Base-by-base conservation (phyloP, 2,113 vertebrate species). In the Euleptes europaea region DNA sequence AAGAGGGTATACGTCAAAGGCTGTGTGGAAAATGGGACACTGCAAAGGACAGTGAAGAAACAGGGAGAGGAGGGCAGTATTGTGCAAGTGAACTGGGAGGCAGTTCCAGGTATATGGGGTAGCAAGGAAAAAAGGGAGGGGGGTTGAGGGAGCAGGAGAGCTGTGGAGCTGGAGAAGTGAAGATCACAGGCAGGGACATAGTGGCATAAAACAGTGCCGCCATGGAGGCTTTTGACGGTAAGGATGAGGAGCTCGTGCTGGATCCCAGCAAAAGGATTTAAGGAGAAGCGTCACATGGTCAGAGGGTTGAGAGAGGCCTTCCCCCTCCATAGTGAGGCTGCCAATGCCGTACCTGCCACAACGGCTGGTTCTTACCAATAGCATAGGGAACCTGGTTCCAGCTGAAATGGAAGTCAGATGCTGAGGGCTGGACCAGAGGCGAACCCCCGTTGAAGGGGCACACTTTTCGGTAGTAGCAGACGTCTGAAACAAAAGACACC, bases 331-430 rank as follows among this genome's bases (percentile, higher is more conserved):
- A 47, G 23, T 14, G 26, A 4, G 5, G 28, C 15, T 5, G 70
- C 21, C 70, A 72, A 40, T n/a, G n/a, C 65, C 11, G 31, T 31
- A 23, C 54, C 54, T 67, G 66, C 66, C 66, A 33, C 66, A 35
- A 17, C 0, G 26, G 0, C 17, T 1, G 65, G 85, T 92, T 94
- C 98, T 95, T 97, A 99, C 99, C 99, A 57, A 99, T 98, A 6
- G 98, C 97, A 31, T 97, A 98, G 73, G 99, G 99, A 96, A 99
- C 98, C 95, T 99, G 99, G 96, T 99, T 99, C 99, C 99, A 99
- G 94, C 98, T 98, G 95, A 99, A 99, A 92, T 99, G 97, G 95
- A 99, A 99, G 93, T 99, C 98, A 0, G 97, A 98, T 12, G 98
- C 94, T 78, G 98, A 98, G 21, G 98, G 97, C 93, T 99, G 99